phyloP scores from a whole-genome alignment of 2,113 vertebrate species.

The Cyanoderma ruficeps region DNA sequence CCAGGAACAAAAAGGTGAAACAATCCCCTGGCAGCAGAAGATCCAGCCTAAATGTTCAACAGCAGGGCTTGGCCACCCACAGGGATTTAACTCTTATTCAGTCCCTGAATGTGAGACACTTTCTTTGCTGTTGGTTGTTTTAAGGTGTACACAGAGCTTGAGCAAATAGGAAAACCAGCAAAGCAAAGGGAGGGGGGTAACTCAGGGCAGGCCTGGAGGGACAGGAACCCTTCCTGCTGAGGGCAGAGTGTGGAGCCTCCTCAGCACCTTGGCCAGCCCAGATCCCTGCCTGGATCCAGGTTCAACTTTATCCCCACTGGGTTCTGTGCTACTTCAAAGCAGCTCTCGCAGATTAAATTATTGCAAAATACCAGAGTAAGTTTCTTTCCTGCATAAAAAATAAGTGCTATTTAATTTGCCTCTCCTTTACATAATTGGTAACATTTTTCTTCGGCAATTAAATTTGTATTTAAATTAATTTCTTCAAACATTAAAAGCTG shows the following conservation, averaged over 20 bases:
- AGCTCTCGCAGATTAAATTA: neutral
- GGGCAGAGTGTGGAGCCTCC: rapidly evolving
- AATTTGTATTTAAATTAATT: neutral
- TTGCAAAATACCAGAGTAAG: neutral
- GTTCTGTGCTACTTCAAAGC: neutral
- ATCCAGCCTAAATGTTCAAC: neutral
- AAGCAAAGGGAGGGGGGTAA: neutral
- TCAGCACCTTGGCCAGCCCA: neutral
- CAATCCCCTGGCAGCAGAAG: neutral
- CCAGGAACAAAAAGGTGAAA: neutral
- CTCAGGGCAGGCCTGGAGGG: neutral
- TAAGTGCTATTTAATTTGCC: neutral
- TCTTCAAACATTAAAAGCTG: neutral
- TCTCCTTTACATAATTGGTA: neutral
- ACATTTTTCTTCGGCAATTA: constrained; percentile 12
- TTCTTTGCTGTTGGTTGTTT: neutral
- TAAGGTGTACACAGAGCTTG: neutral
- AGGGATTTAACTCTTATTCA: rapidly evolving
- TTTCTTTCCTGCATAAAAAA: neutral
- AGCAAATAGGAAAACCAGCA: neutral
- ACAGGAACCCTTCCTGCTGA: neutral
- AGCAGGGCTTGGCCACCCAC: neutral
- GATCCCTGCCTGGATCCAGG: too few relatives aligned
- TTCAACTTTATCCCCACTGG: neutral
- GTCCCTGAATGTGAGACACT: neutral